Evolutionary conservation across 2,888 invertebrate species (phyloP), one percentile per base, ranked within the genome.

Genomic region (Mesorhabditis spiculigera): DNA sequence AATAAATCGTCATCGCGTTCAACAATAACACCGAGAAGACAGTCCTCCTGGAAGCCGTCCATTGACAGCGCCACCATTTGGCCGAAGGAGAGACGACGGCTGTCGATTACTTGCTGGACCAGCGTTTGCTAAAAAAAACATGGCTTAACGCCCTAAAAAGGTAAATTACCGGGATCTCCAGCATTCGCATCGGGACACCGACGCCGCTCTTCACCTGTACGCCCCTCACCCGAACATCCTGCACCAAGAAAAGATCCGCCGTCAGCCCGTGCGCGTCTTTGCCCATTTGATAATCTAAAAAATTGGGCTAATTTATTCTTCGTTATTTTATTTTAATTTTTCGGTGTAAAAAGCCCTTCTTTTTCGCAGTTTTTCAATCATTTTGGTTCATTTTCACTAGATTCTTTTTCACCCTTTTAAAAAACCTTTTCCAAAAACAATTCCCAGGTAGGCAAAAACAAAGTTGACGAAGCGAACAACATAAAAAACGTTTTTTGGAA

Each of bases 51-150:
- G 86, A 93, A 93, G 70, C 90, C 88, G 83, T 91, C 90, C 44
- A 87, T 87, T 0, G 92, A 91, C 66, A 94, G 90, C 70, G 91
- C 90, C 0, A 93, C 85, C 28, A 93, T 87, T 0, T 92, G 90
- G 0, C 93, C 93, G 83, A 88, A 90, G 88, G 92, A 90, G 43
- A 92, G 89, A 71, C 90, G 87, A 79, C 90, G 91, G 79, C 68
- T 8, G 50, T 66, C 5, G 28, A 44, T 71, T 67, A 67, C 42
- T 68, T 70, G 43, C 45, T 42, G 50, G 78, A 61, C 43, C 42
- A 70, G 4, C 80, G 71, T 16, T 64, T 64, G 5, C 5, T 41
- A 63, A 41, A 68, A 41, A 68, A 5, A 58, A n/a, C 58, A 58
- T n/a, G 58, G 58, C 10, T 58, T 58, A n/a, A n/a, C n/a, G 13